Conservation (phyloP, 2,888 invertebrate species). For the Smittia aterrima region DNA sequence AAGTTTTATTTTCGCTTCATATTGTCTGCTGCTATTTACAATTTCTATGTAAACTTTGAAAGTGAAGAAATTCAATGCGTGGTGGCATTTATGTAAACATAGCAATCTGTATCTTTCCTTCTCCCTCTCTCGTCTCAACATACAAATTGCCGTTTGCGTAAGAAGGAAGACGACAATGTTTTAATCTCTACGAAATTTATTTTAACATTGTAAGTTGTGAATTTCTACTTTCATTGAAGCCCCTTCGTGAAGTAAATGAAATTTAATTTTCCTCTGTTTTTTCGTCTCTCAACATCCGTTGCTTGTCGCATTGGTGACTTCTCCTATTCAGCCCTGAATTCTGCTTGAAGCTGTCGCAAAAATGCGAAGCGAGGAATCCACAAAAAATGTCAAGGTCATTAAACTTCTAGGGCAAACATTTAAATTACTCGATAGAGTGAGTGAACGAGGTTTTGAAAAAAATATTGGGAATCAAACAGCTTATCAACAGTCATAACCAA, state of each 20-base stretch:
- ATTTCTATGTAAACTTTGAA: constrained; percentile 39
- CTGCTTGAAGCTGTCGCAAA: neutral
- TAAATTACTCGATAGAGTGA: neutral
- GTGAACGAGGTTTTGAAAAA: neutral
- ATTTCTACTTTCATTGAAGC: neutral
- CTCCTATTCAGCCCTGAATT: neutral
- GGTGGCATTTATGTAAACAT: constrained; percentile 31
- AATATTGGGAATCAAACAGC: constrained; percentile 26
- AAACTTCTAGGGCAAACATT: constrained; percentile 22
- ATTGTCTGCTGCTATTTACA: constrained; percentile 37
- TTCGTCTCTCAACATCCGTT: constrained; percentile 11
- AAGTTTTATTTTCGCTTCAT: constrained; percentile 27
- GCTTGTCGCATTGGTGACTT: neutral
- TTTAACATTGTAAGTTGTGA: constrained; percentile 3
- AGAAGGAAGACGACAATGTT: constrained; percentile 8
- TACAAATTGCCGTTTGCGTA: constrained; percentile 4
- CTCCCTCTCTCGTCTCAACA: neutral
- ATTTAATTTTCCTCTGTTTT: constrained; percentile 23
- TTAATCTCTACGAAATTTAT: neutral
- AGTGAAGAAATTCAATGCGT: constrained; percentile 36
- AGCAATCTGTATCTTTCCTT: neutral
- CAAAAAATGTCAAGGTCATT: constrained; percentile 37
- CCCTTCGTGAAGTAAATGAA: constrained; percentile 21
- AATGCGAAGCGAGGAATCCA: constrained; percentile 10
- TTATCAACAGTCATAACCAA: constrained; percentile 31